phyloP scores from a whole-genome alignment of 2,797 vertebrate species.

The Sebastes cheni region DNA sequence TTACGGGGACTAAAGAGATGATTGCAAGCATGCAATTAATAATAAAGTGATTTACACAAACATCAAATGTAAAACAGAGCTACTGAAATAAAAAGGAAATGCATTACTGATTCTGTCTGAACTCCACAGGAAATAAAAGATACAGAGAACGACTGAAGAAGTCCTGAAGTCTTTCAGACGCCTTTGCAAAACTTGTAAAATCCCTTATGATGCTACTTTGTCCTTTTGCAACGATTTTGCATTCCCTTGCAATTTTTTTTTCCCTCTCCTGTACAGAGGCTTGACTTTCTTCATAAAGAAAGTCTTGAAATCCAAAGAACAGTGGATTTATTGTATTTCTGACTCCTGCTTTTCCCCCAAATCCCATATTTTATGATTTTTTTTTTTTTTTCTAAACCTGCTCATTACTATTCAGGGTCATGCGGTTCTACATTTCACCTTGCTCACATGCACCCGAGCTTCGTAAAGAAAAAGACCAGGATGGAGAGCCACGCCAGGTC shows the following conservation, averaged over 20 bases:
- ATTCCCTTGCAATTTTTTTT: conserved; percentile 1
- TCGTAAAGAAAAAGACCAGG: not conserved
- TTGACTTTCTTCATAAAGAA: conserved; percentile 4
- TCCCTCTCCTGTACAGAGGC: not conserved
- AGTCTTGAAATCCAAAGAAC: not conserved
- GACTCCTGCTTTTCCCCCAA: not conserved
- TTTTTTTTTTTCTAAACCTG: not conserved
- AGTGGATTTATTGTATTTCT: not conserved
- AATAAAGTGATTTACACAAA: not conserved
- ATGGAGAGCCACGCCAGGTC: not conserved
- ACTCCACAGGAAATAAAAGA: conserved; percentile 7
- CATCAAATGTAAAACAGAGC: not conserved
- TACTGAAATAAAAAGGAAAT: not conserved
- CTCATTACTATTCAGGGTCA: not conserved
- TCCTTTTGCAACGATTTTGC: conserved; percentile 15
- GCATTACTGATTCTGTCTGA: not conserved
- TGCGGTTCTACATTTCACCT: not conserved
- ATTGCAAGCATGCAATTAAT: not conserved
- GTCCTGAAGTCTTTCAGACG: not conserved
- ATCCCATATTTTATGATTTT: not conserved
- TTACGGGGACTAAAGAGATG: conserved; percentile 74
- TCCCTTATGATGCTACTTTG: conserved; percentile 9
- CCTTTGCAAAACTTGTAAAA: conserved; percentile 7
- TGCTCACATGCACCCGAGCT: not conserved
- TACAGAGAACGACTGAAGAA: not conserved